phyloP scores from a whole-genome alignment of 2,888 invertebrate species.

The Scrobipalpa atriplicella region DNA sequence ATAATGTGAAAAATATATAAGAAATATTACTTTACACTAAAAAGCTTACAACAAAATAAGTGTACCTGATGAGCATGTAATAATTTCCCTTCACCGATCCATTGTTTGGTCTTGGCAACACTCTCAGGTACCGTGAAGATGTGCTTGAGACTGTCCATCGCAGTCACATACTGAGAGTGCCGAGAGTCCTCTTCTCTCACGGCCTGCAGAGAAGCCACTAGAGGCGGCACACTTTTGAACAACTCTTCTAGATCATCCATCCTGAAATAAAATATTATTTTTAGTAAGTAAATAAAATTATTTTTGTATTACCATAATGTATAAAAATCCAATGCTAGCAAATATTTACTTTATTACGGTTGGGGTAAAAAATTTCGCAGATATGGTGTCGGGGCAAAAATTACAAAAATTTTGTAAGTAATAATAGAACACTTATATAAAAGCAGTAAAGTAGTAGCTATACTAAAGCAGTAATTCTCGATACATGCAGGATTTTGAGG shows the following conservation, averaged over 20 bases:
- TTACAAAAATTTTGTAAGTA: too few relatives aligned
- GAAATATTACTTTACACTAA: neutral
- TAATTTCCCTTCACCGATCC: slow-evolving; percentile 97
- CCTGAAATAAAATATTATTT: slow-evolving; percentile 60
- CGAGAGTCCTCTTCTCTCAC: slow-evolving; percentile 96
- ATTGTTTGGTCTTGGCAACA: slow-evolving; percentile 95
- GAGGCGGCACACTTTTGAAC: slow-evolving; percentile 89
- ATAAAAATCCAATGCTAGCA: neutral
- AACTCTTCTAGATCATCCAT: slow-evolving; percentile 89
- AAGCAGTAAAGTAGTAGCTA: too few relatives aligned
- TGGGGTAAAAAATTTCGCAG: too few relatives aligned
- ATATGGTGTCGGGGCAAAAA: too few relatives aligned
- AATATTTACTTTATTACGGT: too few relatives aligned
- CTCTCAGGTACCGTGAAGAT: slow-evolving; percentile 99
- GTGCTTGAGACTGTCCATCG: slow-evolving; percentile 98
- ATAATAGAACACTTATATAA: too few relatives aligned
- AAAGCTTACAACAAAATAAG: too few relatives aligned
- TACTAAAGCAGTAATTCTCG: too few relatives aligned
- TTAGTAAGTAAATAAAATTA: neutral
- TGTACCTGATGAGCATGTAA: slow-evolving; percentile 94
- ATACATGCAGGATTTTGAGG: too few relatives aligned
- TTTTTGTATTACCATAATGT: too few relatives aligned
- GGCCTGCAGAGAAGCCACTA: slow-evolving; percentile 91
- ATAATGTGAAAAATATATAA: neutral
- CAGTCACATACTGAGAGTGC: slow-evolving; percentile 98